Evolutionary conservation across 1,140 invertebrate genomes (phyloP).

Genomic region (Diorhabda sublineata): DNA sequence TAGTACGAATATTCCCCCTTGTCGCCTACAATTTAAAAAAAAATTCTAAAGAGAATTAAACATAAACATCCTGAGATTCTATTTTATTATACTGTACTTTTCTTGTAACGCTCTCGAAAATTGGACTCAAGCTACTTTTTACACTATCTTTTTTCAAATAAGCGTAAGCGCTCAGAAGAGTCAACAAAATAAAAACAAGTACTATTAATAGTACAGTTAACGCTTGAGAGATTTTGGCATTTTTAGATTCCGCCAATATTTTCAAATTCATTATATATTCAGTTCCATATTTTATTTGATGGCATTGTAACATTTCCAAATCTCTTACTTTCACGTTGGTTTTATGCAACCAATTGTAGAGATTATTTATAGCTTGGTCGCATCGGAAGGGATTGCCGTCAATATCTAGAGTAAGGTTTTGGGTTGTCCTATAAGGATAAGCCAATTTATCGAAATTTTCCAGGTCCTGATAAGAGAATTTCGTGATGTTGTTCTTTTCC

Average conservation of each 20-base stretch:
- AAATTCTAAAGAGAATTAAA: neutral
- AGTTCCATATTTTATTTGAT: slow-evolving; percentile 39
- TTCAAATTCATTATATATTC: slow-evolving; percentile 47
- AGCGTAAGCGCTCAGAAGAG: slow-evolving; percentile 53
- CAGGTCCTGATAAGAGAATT: slow-evolving; percentile 57
- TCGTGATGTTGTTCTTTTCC: slow-evolving; percentile 63
- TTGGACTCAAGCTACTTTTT: slow-evolving; percentile 56
- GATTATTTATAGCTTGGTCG: slow-evolving; percentile 58
- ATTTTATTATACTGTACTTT: slow-evolving; percentile 74
- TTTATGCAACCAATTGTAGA: slow-evolving; percentile 61
- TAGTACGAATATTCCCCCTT: too few relatives aligned
- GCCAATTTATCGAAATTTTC: slow-evolving; percentile 56
- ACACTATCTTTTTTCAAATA: slow-evolving; percentile 60
- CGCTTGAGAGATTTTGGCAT: slow-evolving; percentile 45
- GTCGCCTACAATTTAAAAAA: neutral
- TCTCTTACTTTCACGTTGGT: slow-evolving; percentile 61
- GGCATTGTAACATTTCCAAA: slow-evolving; percentile 54
- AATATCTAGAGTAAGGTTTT: slow-evolving; percentile 62
- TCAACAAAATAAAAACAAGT: slow-evolving; percentile 53
- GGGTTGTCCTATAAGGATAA: slow-evolving; percentile 49
- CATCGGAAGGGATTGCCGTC: slow-evolving; percentile 66
- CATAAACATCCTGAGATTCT: slow-evolving; percentile 47
- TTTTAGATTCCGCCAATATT: slow-evolving; percentile 44
- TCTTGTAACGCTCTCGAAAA: slow-evolving; percentile 62
- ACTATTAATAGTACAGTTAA: slow-evolving; percentile 56